Percentiles rank a stretch among this genome's conserved stretches.
These are phyloP conservation scores for Oreotrochilus melanogaster DNA, from an alignment of 2,113 vertebrate species.

Conservation along the genomic window DNA sequence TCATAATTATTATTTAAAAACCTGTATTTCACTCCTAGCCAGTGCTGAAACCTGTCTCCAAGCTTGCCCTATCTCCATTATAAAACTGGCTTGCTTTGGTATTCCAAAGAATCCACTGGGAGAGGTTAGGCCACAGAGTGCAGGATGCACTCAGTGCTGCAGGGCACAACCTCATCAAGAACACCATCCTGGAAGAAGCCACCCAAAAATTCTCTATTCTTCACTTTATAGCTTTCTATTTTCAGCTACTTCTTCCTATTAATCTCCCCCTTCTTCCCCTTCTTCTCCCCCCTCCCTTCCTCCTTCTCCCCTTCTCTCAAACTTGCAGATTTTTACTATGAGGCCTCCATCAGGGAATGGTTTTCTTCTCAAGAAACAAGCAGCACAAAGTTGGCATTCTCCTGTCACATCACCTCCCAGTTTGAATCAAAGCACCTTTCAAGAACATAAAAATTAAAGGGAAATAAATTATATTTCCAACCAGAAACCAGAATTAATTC, in stretches of 20 bases:
- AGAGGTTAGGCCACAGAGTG: neutral
- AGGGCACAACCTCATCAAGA: neutral
- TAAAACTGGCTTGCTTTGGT: fast-evolving
- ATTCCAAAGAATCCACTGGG: neutral
- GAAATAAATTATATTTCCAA: slow-evolving; percentile 41
- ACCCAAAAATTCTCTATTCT: neutral
- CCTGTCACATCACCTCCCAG: neutral
- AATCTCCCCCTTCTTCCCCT: neutral
- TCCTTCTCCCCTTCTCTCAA: neutral
- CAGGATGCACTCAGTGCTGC: neutral
- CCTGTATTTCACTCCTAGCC: neutral
- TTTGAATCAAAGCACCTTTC: neutral
- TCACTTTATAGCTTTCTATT: neutral
- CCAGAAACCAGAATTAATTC: slow-evolving; percentile 62
- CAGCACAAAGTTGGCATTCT: neutral
- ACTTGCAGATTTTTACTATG: neutral
- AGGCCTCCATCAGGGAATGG: neutral
- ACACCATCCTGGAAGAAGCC: neutral
- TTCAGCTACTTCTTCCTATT: neutral
- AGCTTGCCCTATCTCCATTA: neutral
- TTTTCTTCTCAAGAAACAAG: slow-evolving; percentile 1
- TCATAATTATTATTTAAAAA: neutral
- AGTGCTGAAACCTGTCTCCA: neutral
- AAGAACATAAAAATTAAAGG: neutral
- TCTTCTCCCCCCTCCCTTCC: neutral